Evolutionary conservation across 1,140 invertebrate genomes (phyloP), one percentile per base, ranked within the genome.

Genomic region (Drosophila baimaii): DNA sequence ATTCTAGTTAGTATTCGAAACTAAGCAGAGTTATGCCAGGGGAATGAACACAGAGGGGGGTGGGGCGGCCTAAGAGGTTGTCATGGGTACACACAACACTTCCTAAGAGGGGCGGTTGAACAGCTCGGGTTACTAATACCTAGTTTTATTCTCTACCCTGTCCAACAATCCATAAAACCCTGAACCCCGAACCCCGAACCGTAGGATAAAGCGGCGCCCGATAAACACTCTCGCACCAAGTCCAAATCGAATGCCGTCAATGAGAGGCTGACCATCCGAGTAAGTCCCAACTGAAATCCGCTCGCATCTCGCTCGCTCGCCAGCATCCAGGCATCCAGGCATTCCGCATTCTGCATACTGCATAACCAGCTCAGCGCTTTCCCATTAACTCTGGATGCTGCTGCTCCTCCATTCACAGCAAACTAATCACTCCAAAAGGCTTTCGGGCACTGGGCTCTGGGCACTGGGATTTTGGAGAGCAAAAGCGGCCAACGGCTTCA

Each of bases 211-310:
- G 76, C 52, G 41, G 41, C 66, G 25, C 54, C 39, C 41, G 49
- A 62, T 46, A 84, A 83, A 65, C 44, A 66, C 56, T 57, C 35
- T 23, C 56, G 71, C 46, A 66, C 61, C 19, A 77, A 82, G 17
- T 65, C 59, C 71, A 73, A 78, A 49, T 63, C 78, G 74, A 88
- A 80, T 77, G 77, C 41, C 68, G 71, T 89, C 68, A 66, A 55
- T 70, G 77, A 77, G 52, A 83, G 79, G 62, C 88, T 77, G 63
- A 69, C 76, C 52, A 86, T 86, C 77, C 81, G 63, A 66, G 80
- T 88, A 88, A 88, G 84, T 88, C 59, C 47, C 31, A 15, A 55
- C 65, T 33, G 46, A 29, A 65, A 25, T 15, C 33, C 51, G 35
- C 51, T 72, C 31, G 41, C 64, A 61, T 43, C 29, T 68, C 51